phyloP scores from a whole-genome alignment of 2,888 invertebrate genomes.

The Cataglyphis albicans region DNA sequence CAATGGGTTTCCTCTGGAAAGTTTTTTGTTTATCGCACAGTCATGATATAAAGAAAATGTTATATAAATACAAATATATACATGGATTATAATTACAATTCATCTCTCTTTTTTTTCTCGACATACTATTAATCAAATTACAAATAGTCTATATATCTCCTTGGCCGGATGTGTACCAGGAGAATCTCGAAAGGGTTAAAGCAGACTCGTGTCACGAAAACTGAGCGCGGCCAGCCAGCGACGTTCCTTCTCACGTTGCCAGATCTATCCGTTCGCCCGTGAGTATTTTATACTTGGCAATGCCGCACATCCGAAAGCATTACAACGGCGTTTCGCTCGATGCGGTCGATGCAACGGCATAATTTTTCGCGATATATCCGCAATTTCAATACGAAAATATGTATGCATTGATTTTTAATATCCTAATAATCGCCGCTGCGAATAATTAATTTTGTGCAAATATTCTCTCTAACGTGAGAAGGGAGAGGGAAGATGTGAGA shows the following conservation, averaged over 20 bases:
- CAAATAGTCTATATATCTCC: not conserved
- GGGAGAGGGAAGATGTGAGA: not conserved
- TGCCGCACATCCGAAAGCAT: constrained; percentile 33
- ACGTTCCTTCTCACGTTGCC: constrained; percentile 40
- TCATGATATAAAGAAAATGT: not conserved
- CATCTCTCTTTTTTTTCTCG: not conserved
- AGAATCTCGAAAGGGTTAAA: constrained; percentile 39
- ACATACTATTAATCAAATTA: not conserved
- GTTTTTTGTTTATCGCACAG: not conserved
- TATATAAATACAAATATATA: not conserved
- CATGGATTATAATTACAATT: not conserved
- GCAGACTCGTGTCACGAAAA: constrained; percentile 36
- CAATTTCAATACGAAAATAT: constrained; percentile 7
- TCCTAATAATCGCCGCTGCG: not conserved
- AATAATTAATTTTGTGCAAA: not conserved
- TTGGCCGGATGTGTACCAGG: not conserved
- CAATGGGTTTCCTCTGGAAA: not conserved
- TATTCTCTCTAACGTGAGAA: not conserved
- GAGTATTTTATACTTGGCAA: constrained; percentile 24
- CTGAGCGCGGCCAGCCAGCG: constrained; percentile 19
- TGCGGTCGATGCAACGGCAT: not conserved
- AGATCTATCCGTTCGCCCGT: constrained; percentile 24
- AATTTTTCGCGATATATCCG: constrained; percentile 27
- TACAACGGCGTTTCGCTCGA: constrained; percentile 35
- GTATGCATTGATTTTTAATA: not conserved